Conservation (phyloP, 2,888 invertebrate species). For the Brachypalpus laphriformis region DNA sequence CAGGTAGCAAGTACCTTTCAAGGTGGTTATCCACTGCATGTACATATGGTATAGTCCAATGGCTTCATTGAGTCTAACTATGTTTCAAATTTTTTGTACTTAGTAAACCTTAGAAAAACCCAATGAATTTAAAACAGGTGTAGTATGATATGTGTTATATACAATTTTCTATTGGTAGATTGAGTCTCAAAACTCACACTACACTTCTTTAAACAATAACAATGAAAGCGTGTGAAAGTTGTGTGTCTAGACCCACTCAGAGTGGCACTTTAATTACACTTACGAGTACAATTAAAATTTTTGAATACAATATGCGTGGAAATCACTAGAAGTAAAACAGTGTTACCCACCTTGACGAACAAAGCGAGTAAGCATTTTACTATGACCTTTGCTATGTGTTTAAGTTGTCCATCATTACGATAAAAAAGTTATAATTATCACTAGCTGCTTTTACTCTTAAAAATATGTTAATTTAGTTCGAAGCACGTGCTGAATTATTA, state of each 20-base stretch:
- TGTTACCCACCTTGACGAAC: not conserved
- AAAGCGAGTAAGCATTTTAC: not conserved
- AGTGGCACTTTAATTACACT: not conserved
- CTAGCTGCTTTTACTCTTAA: not conserved
- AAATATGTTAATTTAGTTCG: not conserved
- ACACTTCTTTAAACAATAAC: not conserved
- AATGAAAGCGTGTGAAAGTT: not conserved
- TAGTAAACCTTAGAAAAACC: not conserved
- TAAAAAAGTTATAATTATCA: not conserved
- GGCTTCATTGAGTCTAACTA: not conserved
- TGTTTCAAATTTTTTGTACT: not conserved
- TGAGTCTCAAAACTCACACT: too few species aligned
- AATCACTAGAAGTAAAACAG: not conserved
- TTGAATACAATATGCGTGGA: not conserved
- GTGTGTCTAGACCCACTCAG: not conserved
- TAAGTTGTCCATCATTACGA: not conserved
- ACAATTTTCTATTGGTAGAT: too few species aligned
- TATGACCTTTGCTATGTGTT: not conserved
- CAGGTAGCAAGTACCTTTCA: not conserved
- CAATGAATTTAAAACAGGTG: not conserved
- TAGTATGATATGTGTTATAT: too few species aligned
- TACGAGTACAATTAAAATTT: not conserved
- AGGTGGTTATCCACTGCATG: not conserved
- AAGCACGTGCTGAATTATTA: not conserved
- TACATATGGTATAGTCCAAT: not conserved